A percentile compares a stretch with the other conserved stretches of the same genome.
These are phyloP conservation scores for Aspidiotus destructor DNA, from an alignment of 2,888 invertebrate genomes.

Conservation along the genomic window DNA sequence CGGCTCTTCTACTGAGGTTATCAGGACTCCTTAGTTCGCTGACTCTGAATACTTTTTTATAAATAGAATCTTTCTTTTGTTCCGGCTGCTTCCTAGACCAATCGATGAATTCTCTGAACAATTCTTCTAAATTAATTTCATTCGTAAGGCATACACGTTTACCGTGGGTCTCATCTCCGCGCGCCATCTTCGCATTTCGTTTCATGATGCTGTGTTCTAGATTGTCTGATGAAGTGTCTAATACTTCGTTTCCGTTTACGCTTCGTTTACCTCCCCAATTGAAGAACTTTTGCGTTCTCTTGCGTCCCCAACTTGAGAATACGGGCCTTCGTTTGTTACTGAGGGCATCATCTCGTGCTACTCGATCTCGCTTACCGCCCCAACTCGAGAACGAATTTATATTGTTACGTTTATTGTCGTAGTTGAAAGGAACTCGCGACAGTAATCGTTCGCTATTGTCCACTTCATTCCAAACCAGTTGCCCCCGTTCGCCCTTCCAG, in stretches of 20 bases:
- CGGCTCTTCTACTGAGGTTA: constrained; percentile 35
- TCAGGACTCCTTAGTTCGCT: constrained; percentile 29
- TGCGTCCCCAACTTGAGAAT: constrained; percentile 39
- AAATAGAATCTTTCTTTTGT: constrained; percentile 33
- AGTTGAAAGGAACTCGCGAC: constrained; percentile 11
- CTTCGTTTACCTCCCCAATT: constrained; percentile 39
- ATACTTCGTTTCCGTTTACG: constrained; percentile 28
- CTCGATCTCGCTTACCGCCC: constrained; percentile 35
- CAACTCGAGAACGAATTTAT: constrained; percentile 36
- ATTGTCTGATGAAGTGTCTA: constrained; percentile 27
- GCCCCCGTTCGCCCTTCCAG: constrained; percentile 16
- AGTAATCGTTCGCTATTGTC: neutral
- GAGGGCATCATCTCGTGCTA: constrained; percentile 24
- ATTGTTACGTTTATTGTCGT: constrained; percentile 30
- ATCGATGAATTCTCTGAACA: constrained; percentile 34
- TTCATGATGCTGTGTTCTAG: constrained; percentile 27
- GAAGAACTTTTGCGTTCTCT: constrained; percentile 37
- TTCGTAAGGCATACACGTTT: constrained; percentile 19
- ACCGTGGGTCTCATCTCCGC: neutral
- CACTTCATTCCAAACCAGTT: constrained; percentile 1
- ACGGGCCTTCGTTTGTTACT: constrained; percentile 37
- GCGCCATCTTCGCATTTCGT: neutral
- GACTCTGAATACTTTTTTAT: constrained; percentile 7
- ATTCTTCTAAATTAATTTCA: constrained; percentile 28
- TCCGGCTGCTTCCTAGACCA: constrained; percentile 34